Evolutionary conservation across 2,113 vertebrate genomes (phyloP).

Genomic region (Neodon shergylaensis): DNA sequence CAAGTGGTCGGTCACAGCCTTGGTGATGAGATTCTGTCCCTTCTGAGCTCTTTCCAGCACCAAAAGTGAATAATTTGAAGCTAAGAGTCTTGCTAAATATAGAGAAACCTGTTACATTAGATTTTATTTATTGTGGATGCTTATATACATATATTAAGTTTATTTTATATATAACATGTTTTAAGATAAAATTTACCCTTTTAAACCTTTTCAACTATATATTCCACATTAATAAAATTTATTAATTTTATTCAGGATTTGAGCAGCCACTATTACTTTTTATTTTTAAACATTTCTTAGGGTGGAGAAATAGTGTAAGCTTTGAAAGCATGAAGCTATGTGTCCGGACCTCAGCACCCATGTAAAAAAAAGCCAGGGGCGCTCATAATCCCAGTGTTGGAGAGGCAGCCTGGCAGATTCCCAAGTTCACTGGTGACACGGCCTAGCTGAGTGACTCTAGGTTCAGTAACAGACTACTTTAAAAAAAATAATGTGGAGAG

Average conservation of each 20-base stretch:
- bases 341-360: too few species aligned
- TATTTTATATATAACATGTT: not conserved
- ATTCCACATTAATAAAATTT: not conserved
- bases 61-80: not conserved
- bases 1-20: not conserved
- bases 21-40: not conserved
- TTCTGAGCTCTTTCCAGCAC: not conserved
- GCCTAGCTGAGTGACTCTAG: not conserved
- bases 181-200: not conserved
- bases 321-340: not conserved
- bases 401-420: not conserved
- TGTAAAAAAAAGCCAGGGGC: not conserved
- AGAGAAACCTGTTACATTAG: not conserved
- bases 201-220: not conserved
- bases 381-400: not conserved
- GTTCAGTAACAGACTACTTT: not conserved
- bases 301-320: not conserved
- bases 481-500: not conserved
- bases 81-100: not conserved
- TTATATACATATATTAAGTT: not conserved
- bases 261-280: not conserved
- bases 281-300: not conserved
- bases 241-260: slow-evolving; percentile 4
- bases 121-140: not conserved
- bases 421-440: not conserved